Evolutionary conservation across 2,113 vertebrate species (phyloP).

Genomic region (Electrona antarctica): DNA sequence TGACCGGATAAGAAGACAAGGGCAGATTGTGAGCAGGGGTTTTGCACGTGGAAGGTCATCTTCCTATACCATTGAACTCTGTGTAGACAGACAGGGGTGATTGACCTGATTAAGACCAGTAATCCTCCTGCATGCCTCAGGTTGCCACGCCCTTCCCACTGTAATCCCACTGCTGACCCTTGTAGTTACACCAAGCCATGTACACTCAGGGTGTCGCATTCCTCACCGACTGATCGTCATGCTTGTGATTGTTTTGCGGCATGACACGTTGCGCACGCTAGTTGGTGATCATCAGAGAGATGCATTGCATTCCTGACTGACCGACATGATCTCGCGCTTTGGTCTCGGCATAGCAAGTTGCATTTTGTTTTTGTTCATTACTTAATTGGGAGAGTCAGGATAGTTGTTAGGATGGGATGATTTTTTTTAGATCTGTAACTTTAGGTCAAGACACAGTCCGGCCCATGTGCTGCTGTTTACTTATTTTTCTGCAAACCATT

Average conservation of each 20-base stretch:
- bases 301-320: slow-evolving; percentile 44
- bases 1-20: slow-evolving; percentile 12
- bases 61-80: slow-evolving; percentile 32
- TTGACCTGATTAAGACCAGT: slow-evolving; percentile 75
- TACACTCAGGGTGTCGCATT: slow-evolving; percentile 41
- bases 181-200: slow-evolving; percentile 44
- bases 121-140: slow-evolving; percentile 66
- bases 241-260: slow-evolving; percentile 38
- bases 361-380: background rate
- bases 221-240: slow-evolving; percentile 23
- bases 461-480: too few species aligned
- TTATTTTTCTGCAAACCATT: too few species aligned
- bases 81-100: slow-evolving; percentile 45
- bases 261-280: slow-evolving; percentile 25
- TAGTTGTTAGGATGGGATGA: background rate
- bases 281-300: slow-evolving; percentile 20
- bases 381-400: background rate
- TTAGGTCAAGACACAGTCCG: background rate
- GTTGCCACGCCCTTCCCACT: slow-evolving; percentile 44
- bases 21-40: slow-evolving; percentile 15
- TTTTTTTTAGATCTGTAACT: too few species aligned
- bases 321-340: slow-evolving; percentile 25
- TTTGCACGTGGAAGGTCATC: slow-evolving; percentile 45
- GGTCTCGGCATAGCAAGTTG: background rate
- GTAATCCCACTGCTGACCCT: slow-evolving; percentile 67